Base-by-base conservation (phyloP, 2,797 vertebrate species). In the Gouania willdenowi region DNA sequence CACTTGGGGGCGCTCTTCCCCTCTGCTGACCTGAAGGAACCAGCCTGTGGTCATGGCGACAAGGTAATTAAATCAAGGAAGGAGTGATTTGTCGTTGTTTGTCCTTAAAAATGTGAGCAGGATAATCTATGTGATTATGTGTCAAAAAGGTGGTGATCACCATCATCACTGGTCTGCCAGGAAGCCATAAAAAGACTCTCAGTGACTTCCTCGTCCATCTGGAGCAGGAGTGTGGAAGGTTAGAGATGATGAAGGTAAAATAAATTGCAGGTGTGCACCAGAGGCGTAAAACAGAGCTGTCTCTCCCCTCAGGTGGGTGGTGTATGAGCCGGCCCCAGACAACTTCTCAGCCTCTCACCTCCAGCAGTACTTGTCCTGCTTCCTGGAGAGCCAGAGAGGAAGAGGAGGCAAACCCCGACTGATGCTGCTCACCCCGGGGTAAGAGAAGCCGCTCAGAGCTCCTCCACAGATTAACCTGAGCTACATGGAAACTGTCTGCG, bases 351-450 rank as follows among this genome's bases (percentile, higher is more conserved):
- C 91, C 6, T 83, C 84, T 18, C 91, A 94, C 66, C 92, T 98
- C 56, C 94, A 98, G 61, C 85, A 86, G 21, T 95, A 86, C 81
- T 84, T 99, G 50, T 87, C 92, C 2, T 76, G 63, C 49, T 79
- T 93, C 57, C 73, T 94, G 51, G 84, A 92, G 66, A 88, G 83
- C 45, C 91, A 88, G 41, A 87, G 85, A 56, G 47, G 86, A 51
- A 52, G 71, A 9, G 24, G 68, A 71, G 1, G 25, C 58, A 75
- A 87, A 48, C 38, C 84, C 30, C 87, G 92, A 46, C 81, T 98
- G 51, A 57, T 99, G 49, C 85, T 97, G 47, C 89, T 94, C 32
- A 84, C 94, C 19, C 92, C 96, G 51, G 95, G 94, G 95, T 98
- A 81, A 88, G 83, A 56, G 41, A 25, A 10, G n/a, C 5, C 6